Conservation (phyloP, 2,888 invertebrate species). For the Limnephilus rhombicus region DNA sequence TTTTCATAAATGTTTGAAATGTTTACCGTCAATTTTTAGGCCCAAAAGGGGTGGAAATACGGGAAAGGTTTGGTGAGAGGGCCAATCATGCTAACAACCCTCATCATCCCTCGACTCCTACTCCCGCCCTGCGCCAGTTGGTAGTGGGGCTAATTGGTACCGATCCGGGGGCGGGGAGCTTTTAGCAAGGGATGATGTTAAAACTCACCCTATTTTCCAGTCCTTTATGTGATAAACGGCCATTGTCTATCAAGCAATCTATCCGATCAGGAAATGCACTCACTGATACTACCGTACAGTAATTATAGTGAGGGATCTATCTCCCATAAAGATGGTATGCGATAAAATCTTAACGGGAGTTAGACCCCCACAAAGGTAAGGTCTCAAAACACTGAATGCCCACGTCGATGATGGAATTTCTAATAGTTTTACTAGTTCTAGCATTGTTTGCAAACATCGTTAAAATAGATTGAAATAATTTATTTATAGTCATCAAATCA, state of each 20-base stretch:
- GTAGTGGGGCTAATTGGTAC: conserved; percentile 41
- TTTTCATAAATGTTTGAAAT: conserved; percentile 40
- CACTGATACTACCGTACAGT: background rate
- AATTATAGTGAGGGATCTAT: too few relatives aligned
- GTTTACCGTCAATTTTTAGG: conserved; percentile 38
- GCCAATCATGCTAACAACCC: conserved; percentile 50
- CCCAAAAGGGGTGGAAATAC: conserved; percentile 4
- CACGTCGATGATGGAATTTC: background rate
- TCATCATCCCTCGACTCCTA: conserved; percentile 10
- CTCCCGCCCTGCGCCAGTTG: conserved; percentile 7
- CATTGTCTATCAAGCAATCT: conserved; percentile 17
- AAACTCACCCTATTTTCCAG: conserved; percentile 31
- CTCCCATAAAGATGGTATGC: too few relatives aligned
- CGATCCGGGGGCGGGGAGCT: conserved; percentile 9
- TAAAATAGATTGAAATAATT: too few relatives aligned
- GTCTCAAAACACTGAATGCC: background rate
- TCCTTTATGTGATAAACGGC: conserved; percentile 38
- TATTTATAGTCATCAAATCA: too few relatives aligned
- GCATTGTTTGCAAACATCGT: background rate
- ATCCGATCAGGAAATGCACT: conserved; percentile 31
- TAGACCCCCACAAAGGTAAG: background rate
- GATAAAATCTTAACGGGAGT: background rate
- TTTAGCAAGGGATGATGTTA: conserved; percentile 26
- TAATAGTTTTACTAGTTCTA: background rate
- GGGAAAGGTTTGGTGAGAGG: conserved; percentile 26